phyloP scores from a whole-genome alignment of 2,888 invertebrate genomes.

The Phlogophora meticulosa region DNA sequence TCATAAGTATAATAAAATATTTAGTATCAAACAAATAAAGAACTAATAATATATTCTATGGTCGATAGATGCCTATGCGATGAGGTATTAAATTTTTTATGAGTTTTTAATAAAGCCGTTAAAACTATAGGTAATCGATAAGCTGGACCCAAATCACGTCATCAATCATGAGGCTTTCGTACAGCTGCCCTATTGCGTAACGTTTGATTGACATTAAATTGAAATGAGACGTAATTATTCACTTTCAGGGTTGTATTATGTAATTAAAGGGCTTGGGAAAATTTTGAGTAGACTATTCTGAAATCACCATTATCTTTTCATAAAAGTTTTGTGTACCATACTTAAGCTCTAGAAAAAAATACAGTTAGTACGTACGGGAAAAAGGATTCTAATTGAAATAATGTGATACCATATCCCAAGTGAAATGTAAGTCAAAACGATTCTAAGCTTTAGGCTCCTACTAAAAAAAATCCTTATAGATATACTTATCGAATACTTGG shows the following conservation, averaged over 20 bases:
- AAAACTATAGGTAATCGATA: constrained; percentile 41
- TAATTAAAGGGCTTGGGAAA: too few species aligned
- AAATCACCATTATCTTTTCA: too few species aligned
- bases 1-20: constrained; percentile 62
- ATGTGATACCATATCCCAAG: too few species aligned
- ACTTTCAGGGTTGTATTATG: too few species aligned
- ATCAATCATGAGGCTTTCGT: constrained; percentile 42
- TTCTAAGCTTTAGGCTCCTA: not conserved
- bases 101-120: constrained; percentile 67
- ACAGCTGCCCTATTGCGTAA: constrained; percentile 21
- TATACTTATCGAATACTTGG: not conserved
- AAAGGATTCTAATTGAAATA: too few species aligned
- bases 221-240: not conserved
- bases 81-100: constrained; percentile 63
- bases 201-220: not conserved
- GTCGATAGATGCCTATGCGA: constrained; percentile 44
- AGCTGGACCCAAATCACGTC: constrained; percentile 28
- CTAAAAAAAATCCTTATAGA: not conserved
- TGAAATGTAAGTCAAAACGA: too few species aligned
- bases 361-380: too few species aligned
- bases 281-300: too few species aligned
- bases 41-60: constrained; percentile 59
- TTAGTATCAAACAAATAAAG: constrained; percentile 44
- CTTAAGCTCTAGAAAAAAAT: too few species aligned
- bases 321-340: too few species aligned